Evolutionary conservation across 2,888 invertebrate genomes (phyloP).

Genomic region (Tiliacea aurago): DNA sequence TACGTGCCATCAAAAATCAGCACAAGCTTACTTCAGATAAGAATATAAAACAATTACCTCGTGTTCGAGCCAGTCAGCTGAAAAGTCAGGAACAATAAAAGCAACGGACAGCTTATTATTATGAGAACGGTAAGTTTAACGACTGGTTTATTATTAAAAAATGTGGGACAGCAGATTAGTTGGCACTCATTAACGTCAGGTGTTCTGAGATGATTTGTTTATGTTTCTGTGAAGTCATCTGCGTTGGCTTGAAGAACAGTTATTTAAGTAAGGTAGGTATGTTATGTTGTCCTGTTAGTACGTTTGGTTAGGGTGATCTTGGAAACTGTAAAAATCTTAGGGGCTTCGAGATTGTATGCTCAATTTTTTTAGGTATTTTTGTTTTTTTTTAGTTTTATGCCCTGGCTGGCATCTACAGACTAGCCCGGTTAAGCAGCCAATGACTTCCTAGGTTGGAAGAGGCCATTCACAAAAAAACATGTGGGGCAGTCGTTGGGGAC

Average conservation of each 20-base stretch:
- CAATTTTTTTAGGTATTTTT: too few relatives aligned
- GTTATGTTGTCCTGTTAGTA: neutral
- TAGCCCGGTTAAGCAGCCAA: neutral
- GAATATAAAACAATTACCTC: constrained; percentile 41
- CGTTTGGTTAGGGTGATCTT: neutral
- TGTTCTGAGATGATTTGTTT: constrained; percentile 28
- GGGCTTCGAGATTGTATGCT: too few relatives aligned
- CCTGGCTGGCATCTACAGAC: neutral
- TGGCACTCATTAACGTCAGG: constrained; percentile 51
- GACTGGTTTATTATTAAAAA: constrained; percentile 60
- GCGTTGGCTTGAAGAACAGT: constrained; percentile 16
- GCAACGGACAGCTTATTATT: constrained; percentile 42
- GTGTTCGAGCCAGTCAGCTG: constrained; percentile 14
- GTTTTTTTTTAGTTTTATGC: too few relatives aligned
- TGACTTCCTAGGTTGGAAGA: too few relatives aligned
- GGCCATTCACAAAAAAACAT: too few relatives aligned
- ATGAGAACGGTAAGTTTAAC: constrained; percentile 63
- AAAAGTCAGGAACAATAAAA: constrained; percentile 53
- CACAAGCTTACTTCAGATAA: constrained; percentile 24
- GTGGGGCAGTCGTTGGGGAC: too few relatives aligned
- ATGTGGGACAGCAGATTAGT: constrained; percentile 68
- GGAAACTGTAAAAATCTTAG: neutral
- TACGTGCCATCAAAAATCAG: neutral
- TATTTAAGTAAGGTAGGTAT: constrained; percentile 8
- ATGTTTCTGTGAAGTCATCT: constrained; percentile 42